phyloP scores from a whole-genome alignment of 2,113 vertebrate species.

The Lepidothrix coronata region DNA sequence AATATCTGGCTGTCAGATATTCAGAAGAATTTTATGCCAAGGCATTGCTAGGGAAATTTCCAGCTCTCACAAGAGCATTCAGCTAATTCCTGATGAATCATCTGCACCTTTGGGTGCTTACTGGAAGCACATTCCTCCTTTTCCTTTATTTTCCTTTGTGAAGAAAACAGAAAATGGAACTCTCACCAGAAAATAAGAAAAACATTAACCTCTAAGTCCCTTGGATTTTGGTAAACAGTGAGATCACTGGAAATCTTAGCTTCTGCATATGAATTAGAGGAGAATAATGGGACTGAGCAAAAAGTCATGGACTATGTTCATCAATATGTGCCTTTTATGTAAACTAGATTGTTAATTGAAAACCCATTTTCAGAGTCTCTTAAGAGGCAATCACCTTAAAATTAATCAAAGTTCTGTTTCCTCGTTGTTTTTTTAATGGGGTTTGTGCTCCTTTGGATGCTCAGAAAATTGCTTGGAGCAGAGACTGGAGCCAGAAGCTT shows the following conservation, averaged over 20 bases:
- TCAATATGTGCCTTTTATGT: constrained; percentile 32
- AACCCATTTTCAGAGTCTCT: constrained; percentile 28
- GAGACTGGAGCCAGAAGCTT: background rate
- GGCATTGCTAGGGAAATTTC: background rate
- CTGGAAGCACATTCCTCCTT: background rate
- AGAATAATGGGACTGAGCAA: constrained; percentile 4
- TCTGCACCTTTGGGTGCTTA: background rate
- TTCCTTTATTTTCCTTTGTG: background rate
- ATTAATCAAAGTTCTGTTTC: constrained; percentile 12
- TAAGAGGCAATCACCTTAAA: constrained; percentile 34
- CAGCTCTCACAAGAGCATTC: background rate
- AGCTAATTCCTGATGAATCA: background rate
- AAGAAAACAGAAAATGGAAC: background rate
- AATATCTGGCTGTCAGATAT: background rate
- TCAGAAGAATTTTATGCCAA: background rate
- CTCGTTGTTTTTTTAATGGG: background rate
- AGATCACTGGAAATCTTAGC: background rate
- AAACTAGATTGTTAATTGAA: constrained; percentile 12
- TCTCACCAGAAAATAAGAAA: background rate
- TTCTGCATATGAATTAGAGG: background rate
- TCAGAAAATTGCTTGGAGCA: background rate
- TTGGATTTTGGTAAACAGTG: constrained; percentile 6
- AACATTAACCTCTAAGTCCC: background rate
- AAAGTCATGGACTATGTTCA: background rate
- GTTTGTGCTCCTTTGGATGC: background rate